Base-by-base conservation (phyloP, 1,140 invertebrate species). In the Galleria mellonella region DNA sequence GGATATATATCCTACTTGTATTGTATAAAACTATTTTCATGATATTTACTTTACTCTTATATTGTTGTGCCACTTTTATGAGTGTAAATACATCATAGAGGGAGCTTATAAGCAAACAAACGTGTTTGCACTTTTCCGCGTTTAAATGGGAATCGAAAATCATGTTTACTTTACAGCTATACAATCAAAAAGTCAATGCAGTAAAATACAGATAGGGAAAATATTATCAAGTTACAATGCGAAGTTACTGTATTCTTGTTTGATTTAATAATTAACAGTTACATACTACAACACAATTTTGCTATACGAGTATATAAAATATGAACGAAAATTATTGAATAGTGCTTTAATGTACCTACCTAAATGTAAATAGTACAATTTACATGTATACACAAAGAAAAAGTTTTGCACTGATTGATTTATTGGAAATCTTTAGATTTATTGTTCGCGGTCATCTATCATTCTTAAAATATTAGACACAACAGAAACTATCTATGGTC, bases 61-160 rank as follows among this genome's bases (percentile, higher is more conserved):
- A 38, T 43, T 30, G 38, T 47, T 40, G 30, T 40, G 35, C 30
- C 15, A 35, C 41, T 42, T 44, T 47, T 51, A 44, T 44, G 48
- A 39, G 30, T 31, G 42, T 32, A 51, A 44, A 51, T 43, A 55
- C 57, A 61, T 45, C 41, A 54, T 44, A 36, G 42, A 46, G 52
- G 53, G 49, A 49, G 46, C 49, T 56, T 38, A 46, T 59, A 33
- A 32, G 36, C 49, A 61, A 61, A 57, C 54, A 57, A 32, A 12
- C 12, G 28, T 65, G 50, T 61, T 62, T 62, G 51, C 51, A 43
- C 17, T 43, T 51, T 46, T 49, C 32, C 42, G 27, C 43, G 32
- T 49, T 49, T 47, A 57, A 62, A 59, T 59, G 56, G 46, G 51
- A 51, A 59, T 55, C 55, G 52, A 49, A 65, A 63, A 59, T 58